Base-by-base conservation (phyloP, 2,888 invertebrate species). In the Dascillus cervinus region DNA sequence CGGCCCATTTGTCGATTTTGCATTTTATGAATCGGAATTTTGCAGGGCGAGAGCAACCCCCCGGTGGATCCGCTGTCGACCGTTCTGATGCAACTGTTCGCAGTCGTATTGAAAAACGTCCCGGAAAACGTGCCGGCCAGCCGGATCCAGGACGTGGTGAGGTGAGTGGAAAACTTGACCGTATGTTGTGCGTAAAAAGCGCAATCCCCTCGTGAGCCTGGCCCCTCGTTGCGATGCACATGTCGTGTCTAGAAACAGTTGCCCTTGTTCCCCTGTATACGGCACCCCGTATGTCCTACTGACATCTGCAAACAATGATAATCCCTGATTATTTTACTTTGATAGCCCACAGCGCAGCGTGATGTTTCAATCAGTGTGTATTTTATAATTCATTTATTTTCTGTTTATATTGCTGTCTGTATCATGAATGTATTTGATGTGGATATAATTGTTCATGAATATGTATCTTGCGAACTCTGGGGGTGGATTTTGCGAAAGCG, bases 141-240 rank as follows among this genome's bases (percentile, higher is more conserved):
- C 36, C 62, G 73, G 23, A 55, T 73, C 17, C 73, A 73, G 44
- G 74, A 75, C 50, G 65, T 73, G 32, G 64, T 71, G 22, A 73
- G 73, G 75, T 74, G 57, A 65, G 72, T 64, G 24, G 21, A 46
- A 51, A 56, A 58, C 60, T 60, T 58, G 58, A 59, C 61, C 61
- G 61, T 61, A 61, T 61, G 61, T 41, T 40, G 57, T 51, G n/a
- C 47, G 53, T 56, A 45, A 60, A 61, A 58, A 55, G 61, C 52
- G 53, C 61, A 61, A 53, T 52, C 41, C 41, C 30, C 29, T 26
- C 31, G 26, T 22, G 29, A 14, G 33, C 32, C 27, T 26, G 33
- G 30, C 32, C 39, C 35, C 34, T 31, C 27, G 32, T 33, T 31
- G n/a, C 35, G 34, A 39, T 41, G 43, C 46, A 46, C 37, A 47